Base-by-base conservation (phyloP, 2,113 vertebrate genomes). In the Synodontis membranacea region DNA sequence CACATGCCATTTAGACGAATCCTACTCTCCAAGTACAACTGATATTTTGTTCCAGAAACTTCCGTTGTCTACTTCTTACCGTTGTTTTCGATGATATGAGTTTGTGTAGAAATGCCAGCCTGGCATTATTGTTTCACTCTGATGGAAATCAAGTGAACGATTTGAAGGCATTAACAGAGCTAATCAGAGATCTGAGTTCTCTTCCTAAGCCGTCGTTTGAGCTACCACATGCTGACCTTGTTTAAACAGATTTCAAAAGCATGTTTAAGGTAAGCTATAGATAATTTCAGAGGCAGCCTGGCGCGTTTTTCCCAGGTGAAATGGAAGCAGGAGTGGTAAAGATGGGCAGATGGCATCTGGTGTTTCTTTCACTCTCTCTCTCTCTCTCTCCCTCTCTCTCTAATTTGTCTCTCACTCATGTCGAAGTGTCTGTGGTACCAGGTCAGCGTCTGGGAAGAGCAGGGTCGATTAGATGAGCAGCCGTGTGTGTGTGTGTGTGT, bases 261-360 rank as follows among this genome's bases (percentile, higher is more conserved):
- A 54, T 23, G 44, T 66, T 82, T 81, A 64, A 62, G 58, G 56
- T 5, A 58, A 83, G 52, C 74, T 83, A 12, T 75, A 46, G 74
- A 76, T 72, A 44, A 79, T 79, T 15, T 37, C 60, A 56, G 54
- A 56, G 23, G 88, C 86, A 83, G 86, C 90, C 89, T 12, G n/a
- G 34, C 9, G 34, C 17, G 23, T 34, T 91, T 93, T 90, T 88
- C 85, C 84, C 91, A 92, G 91, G 91, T 93, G 90, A 85, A 82
- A 64, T 78, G 48, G 46, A 89, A 88, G 89, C 83, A 90, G 89
- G 88, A 91, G 89, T 93, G 88, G 92, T 91, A 87, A 91, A 93
- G 76, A 81, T 48, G 54, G 34, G 52, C 79, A 83, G 84, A 79
- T 86, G 80, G 60, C 62, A 56, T 68, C 62, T 82, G 42, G 37